Base-by-base conservation (phyloP, 2,113 vertebrate genomes). In the Odocoileus virginianus region DNA sequence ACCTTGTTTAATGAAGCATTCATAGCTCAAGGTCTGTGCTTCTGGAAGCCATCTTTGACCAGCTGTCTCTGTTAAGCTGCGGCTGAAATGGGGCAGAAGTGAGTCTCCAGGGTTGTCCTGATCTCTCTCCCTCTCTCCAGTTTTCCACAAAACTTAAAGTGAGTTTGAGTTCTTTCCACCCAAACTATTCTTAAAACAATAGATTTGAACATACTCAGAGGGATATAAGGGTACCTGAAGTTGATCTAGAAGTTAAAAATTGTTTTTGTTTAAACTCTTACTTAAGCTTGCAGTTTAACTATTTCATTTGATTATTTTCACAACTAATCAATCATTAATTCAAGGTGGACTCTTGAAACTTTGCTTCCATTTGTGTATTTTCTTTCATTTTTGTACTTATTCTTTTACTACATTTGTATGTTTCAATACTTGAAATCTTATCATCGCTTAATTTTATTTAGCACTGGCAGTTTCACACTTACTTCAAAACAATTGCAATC, bases 401-500 rank as follows among this genome's bases (percentile, higher is more conserved):
- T 43, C 15, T 82, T 97, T 94, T 27, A 14, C 28, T 91, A 36
- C 2, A 47, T 23, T 28, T 50, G 10, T 7, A 3, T 30, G 1
- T 67, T 74, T 87, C 14, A 43, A 1, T 55, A 19, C 13, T 81
- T 85, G 3, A 25, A 61, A 30, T 54, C 14, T 12, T 14, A 7
- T 40, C 78, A 60, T 33, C 15, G 7, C 27, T 96, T 83, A 47
- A 91, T 10, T 85, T 94, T 90, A 57, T 64, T 81, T 76, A 91
- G 45, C 8, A 64, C 2, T 25, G 52, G 15, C 6, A 36, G 27
- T 55, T 76, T 89, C 45, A 40, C 12, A 83, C 60, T 85, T 79
- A 36, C 15, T 96, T 97, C 54, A 33, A 84, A 97, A 92, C 83
- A 92, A 58, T 27, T 43, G 33, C 36, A 67, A 33, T 95, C 40